Evolutionary conservation across 2,797 vertebrate species (phyloP), one percentile per base, ranked within the genome.

Genomic region (Tauraco hartlaubi): DNA sequence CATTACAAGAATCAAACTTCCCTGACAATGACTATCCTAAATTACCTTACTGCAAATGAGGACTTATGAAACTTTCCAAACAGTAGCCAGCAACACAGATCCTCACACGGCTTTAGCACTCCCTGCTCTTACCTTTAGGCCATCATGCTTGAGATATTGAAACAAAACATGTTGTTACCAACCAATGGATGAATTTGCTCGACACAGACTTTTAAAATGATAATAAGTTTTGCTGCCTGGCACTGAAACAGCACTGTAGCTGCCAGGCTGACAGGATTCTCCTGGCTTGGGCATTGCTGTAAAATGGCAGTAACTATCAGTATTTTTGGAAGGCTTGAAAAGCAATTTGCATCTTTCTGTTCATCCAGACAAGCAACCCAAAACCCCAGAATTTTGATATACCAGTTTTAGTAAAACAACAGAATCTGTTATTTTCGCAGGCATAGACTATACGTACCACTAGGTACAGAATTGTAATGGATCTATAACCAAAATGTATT

Each of bases 361-460:
- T 86, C 26, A 49, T 44, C 59, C 73, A 37, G n/a, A 35, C 33
- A 75, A 85, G 44, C 49, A 81, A 59, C 5, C 8, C 25, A 23
- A 78, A 78, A 0, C 12, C 9, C 12, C 35, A 74, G 22, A 33
- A 56, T 66, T 93, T 15, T 79, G 6, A 39, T 68, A 75, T 35
- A 58, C 10, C 11, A 26, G 3, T 84, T 61, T 58, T 62, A 25
- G 35, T 56, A 56, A 90, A 77, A 52, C 11, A 59, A 8, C 19
- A 51, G 7, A 25, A 58, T 12, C 2, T 3, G 9, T 19, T 71
- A 12, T 64, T 91, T 93, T 84, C 15, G 0, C 41, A 63, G 35
- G 10, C 25, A 12, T 39, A 49, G 58, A 33, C 41, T 43, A 8
- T 20, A 11, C 0, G 0, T 63, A 20, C 52, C 23, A 1, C 26